Evolutionary conservation across 2,888 invertebrate genomes (phyloP), one percentile per base, ranked within the genome.

Genomic region (Hipparchia semele): DNA sequence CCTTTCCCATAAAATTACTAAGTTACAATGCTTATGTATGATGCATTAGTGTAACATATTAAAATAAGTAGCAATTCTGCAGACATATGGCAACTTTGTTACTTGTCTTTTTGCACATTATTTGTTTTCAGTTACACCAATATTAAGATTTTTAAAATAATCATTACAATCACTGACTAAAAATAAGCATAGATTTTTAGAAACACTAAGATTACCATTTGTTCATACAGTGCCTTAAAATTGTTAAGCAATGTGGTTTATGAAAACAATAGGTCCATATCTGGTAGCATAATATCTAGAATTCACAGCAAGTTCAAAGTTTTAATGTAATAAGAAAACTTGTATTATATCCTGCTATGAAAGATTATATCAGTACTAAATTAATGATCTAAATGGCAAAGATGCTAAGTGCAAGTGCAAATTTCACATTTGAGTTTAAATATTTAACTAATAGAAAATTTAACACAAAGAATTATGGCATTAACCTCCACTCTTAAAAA

Each of bases 231-330:
- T 87, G 87, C 84, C 84, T 85, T 82, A 81, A 81, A 80, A 85
- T 84, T 84, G 85, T 87, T 87, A 91, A 90, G 91, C 90, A 87
- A 84, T 79, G 84, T 83, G 83, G 86, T 87, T 86, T 77, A 81
- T 78, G 68, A 73, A 62, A 74, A 77, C 46, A 73, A 65, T 59
- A 60, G 53, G 72, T 66, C 53, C 39, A 68, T 74, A 74, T 70
- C 70, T 68, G 65, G 61, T 74, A 75, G 74, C 68, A 39, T 39
- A 10, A 71, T 73, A 72, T 68, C 68, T 65, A 74, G 76, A 75
- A 76, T 75, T 53, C 70, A 77, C 75, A 79, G 77, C 78, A 78
- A 75, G 56, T 66, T 73, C 71, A 53, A 64, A 67, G 62, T 67
- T 33, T 56, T n/a, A 68, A 76, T 75, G 66, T 71, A 70, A 73